Base-by-base conservation (phyloP, 2,113 vertebrate species). In the Oncorhynchus mykiss region DNA sequence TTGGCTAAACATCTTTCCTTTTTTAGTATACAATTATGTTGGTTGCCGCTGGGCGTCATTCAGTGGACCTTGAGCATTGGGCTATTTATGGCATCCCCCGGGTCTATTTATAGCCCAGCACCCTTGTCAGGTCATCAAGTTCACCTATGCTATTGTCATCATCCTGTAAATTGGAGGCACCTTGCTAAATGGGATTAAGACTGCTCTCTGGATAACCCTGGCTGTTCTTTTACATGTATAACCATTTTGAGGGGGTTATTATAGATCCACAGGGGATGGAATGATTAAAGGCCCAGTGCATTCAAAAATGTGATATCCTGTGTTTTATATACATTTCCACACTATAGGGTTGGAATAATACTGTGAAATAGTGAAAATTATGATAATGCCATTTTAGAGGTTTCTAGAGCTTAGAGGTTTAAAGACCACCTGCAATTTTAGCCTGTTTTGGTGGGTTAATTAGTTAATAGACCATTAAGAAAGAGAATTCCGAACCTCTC, bases 41-140 rank as follows among this genome's bases (percentile, higher is more conserved):
- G 71, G 25, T 67, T 70, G 73, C 16, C 66, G 29, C 67, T 69
- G 60, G 78, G 73, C 39, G 82, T 87, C 81, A 89, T 87, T 82
- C 74, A 83, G 74, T 29, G 48, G 79, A 84, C 82, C 78, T 84
- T 86, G 80, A 27, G 60, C 74, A 73, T 45, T 45, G 60, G 77
- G 79, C 85, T 93, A 90, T 93, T 92, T 76, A 87, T 90, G 88
- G 89, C 29, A 70, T 78, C 82, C 76, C 82, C 74, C 82, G 65
- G 75, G 73, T 84, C 81, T 90, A 83, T 86, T 86, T 88, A 90
- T 90, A 92, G 85, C 75, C 65, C 71, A 27, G 76, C 73, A 68
- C 54, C 67, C 69, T 71, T 78, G 76, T 82, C 74, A 64, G 88
- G 82, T 90, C 73, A 27, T 79, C 75, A 81, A 75, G 87, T 80